Evolutionary conservation across 2,797 vertebrate genomes (phyloP), one percentile per base, ranked within the genome.

Genomic region (Simalia tracyae): DNA sequence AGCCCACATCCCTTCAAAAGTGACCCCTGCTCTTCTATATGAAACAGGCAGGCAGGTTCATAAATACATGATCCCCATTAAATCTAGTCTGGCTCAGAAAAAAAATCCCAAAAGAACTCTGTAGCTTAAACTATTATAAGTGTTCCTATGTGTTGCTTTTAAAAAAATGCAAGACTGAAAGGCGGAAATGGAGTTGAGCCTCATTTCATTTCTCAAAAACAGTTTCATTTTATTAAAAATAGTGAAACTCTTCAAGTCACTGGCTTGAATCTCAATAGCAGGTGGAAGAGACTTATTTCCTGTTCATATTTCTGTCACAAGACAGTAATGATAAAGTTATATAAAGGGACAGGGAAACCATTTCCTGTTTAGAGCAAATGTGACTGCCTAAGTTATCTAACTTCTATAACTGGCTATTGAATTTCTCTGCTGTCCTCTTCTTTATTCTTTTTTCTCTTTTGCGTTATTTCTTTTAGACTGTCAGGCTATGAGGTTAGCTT

Each of bases 181-280:
- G 31, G 24, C 28, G 22, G 15, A 4, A 63, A 63, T 46, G 24
- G 26, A 66, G 11, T 31, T 26, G n/a, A 63, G 22, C 24, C 87
- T 90, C 56, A 17, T 46, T 90, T 90, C 81, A 87, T 66, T 91
- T 6, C 72, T 11, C 8, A 89, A 91, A 86, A 63, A n/a, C 14
- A 64, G 89, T 17, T 61, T 93, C 76, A 68, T 76, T 87, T 42
- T 90, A 61, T 87, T n/a, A 50, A 91, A 90, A 46, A 91, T 0
- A 89, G n/a, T 56, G 91, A 95, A 94, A 92, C 68, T 57, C 66
- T 9, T 87, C n/a, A 89, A 15, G 8, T 84, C 26, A 68, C 86
- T 91, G 88, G 84, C 90, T 12, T 0, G 0, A 26, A 0, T 72
- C 11, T 31, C n/a, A 42, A 31, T 2, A 90, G 19, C 0, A 2